Conservation (phyloP, 2,113 vertebrate genomes). For the Paramisgurnus dabryanus region DNA sequence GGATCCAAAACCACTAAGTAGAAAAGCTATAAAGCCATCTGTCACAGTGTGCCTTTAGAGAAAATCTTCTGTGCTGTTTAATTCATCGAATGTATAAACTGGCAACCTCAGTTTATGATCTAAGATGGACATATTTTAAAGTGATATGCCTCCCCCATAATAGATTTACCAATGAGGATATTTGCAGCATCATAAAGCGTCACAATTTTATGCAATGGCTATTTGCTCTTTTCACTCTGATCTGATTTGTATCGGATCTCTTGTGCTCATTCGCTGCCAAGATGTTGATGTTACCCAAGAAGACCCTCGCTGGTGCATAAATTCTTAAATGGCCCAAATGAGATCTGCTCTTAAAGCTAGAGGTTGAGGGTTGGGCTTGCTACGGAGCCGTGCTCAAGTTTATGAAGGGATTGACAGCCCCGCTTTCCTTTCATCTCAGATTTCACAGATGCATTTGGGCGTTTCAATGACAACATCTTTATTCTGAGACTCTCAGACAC, state of each 20-base stretch:
- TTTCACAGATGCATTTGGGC: constrained; percentile 67
- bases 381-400: constrained; percentile 52
- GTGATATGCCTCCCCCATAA: constrained; percentile 11
- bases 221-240: background rate
- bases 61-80: constrained; percentile 10
- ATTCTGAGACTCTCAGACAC: constrained; percentile 57
- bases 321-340: constrained; percentile 28
- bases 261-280: background rate
- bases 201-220: background rate
- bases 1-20: background rate
- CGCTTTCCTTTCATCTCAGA: constrained; percentile 62
- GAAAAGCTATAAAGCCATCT: constrained; percentile 4
- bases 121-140: background rate
- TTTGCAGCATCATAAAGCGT: background rate
- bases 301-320: background rate
- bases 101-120: constrained; percentile 9
- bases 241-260: background rate
- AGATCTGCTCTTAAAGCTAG: constrained; percentile 29
- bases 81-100: constrained; percentile 10
- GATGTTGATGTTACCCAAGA: constrained; percentile 34
- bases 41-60: constrained; percentile 1
- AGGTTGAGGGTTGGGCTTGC: constrained; percentile 18
- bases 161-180: background rate
- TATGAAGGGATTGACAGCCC: constrained; percentile 64
- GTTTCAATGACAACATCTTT: constrained; percentile 72